These are phyloP conservation scores for Gulo gulo DNA, from an alignment of 2,113 vertebrate genomes.

Conservation along the genomic window DNA sequence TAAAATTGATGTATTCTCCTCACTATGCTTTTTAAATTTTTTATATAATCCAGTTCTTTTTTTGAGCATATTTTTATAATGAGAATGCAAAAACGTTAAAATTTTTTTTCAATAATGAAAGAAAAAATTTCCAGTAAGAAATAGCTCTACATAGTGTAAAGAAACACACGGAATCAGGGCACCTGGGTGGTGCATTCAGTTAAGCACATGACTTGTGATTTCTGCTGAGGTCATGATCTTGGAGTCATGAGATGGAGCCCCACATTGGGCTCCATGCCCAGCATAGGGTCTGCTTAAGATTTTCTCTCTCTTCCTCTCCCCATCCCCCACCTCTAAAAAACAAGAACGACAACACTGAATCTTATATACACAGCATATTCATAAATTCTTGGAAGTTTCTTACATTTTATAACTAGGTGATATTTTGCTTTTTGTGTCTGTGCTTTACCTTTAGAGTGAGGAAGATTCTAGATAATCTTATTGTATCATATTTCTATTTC, in stretches of 20 bases:
- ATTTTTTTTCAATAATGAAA: neutral
- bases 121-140: neutral
- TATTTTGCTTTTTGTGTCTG: neutral
- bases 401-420: neutral
- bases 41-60: neutral
- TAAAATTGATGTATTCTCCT: neutral
- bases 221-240: neutral
- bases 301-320: neutral
- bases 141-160: neutral
- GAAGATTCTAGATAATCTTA: slow-evolving; percentile 18
- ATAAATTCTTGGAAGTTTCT: neutral
- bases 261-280: neutral
- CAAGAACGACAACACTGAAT: neutral
- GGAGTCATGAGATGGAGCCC: neutral
- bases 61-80: slow-evolving; percentile 27
- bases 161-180: neutral
- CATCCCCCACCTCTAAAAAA: neutral
- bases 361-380: neutral
- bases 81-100: neutral
- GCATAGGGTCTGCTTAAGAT: neutral
- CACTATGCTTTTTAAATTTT: neutral
- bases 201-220: neutral
- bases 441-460: neutral
- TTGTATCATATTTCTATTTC: slow-evolving; percentile 38
- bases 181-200: neutral